Base-by-base conservation (phyloP, 2,888 invertebrate species). In the Chrysolina haemoptera region DNA sequence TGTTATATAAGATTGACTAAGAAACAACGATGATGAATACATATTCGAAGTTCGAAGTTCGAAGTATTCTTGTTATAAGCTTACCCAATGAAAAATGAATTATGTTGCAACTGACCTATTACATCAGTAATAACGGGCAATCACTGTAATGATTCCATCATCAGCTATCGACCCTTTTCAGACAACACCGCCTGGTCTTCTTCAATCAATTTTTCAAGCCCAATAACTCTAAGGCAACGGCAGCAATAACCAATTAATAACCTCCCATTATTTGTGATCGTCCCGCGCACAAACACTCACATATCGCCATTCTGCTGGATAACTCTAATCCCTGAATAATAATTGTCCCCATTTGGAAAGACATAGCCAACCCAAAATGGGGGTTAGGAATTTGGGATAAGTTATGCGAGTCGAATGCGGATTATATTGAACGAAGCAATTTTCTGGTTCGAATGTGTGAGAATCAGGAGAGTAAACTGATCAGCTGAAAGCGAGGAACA, bases 371-470 rank as follows among this genome's bases (percentile, higher is more conserved):
- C 70, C 69, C 68, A 67, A 67, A 68, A 68, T 63, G 69, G 71
- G 70, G 53, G 62, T 64, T 46, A 68, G 62, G 67, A 68, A 70
- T 73, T 71, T 66, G 70, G 68, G 59, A 50, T 66, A 71, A 79
- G 79, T 77, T 77, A 80, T 77, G 80, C 82, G 82, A 77, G 79
- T 83, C 83, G 79, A 84, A 84, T 82, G 76, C 78, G 84, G 82
- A 83, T 84, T 84, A 84, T 81, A 82, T 82, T 77, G 78, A 83
- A 84, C 82, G 82, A 83, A 82, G 82, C 82, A 82, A 82, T 83
- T 84, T 83, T 81, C 80, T 76, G 71, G 74, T 72, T 66, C 81
- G 80, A 80, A 81, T 82, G 82, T 80, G 81, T 80, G 79, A 71
- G 40, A 46, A 66, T n/a, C 20, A 55, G 9, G 41, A 40, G 41